Evolutionary conservation across 1,140 invertebrate species (phyloP).

Genomic region (Odontomachus brunneus): DNA sequence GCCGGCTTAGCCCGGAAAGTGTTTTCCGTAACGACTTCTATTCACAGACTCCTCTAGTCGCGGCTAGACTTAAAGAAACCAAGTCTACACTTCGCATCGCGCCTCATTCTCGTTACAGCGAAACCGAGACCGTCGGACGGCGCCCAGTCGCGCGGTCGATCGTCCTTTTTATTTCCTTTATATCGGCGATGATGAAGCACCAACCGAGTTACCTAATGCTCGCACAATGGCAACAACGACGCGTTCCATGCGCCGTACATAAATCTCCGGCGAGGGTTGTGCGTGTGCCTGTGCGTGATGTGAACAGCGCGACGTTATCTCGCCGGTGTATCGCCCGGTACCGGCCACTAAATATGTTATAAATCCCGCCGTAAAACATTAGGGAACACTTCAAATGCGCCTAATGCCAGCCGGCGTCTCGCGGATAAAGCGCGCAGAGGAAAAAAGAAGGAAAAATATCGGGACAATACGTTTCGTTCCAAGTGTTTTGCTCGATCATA

Average conservation of each 20-base stretch:
- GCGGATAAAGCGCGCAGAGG: no score
- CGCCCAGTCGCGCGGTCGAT: background rate
- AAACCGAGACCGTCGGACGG: background rate
- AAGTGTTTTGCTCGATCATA: no score
- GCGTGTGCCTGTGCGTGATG: background rate
- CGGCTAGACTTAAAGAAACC: background rate
- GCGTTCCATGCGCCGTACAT: conserved; percentile 70
- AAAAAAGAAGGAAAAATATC: no score
- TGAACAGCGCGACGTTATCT: conserved; percentile 70
- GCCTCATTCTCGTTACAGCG: conserved; percentile 13
- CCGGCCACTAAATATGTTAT: conserved; percentile 79
- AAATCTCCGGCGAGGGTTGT: conserved; percentile 77
- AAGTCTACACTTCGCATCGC: background rate
- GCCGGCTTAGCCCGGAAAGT: background rate
- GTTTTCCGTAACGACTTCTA: conserved; percentile 25
- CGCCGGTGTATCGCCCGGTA: conserved; percentile 69
- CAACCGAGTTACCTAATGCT: conserved; percentile 77
- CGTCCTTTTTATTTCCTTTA: conserved; percentile 48
- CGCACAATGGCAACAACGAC: conserved; percentile 77
- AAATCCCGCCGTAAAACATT: conserved; percentile 78
- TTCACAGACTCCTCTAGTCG: background rate
- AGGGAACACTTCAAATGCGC: conserved; percentile 75
- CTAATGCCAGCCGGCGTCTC: conserved; percentile 68
- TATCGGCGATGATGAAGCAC: conserved; percentile 74
- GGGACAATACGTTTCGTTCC: no score